Evolutionary conservation across 2,797 vertebrate species (phyloP), one percentile per base, ranked within the genome.

Genomic region (Xiphophorus birchmanni): DNA sequence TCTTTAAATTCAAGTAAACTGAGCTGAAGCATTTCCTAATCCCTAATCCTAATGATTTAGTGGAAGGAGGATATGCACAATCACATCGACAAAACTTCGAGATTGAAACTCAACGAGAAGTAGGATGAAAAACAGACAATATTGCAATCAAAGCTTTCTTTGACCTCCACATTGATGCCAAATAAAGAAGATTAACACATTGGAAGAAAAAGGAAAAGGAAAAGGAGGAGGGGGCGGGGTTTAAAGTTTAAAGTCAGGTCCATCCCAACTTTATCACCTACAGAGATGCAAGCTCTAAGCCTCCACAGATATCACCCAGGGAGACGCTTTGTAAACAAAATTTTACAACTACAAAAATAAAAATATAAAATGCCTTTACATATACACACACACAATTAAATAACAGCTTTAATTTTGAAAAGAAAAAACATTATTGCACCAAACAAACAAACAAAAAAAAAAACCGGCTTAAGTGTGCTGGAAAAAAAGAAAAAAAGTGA

Each of bases 351-450:
- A 95, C 96, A 96, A 56, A 75, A 56, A 75, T 75, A 54, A 79
- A 97, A 96, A 58, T 95, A 95, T 96, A 95, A 96, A 97, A 97
- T 95, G 96, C 96, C 90, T 94, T 92, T 90, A 90, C 84, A 90
- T 79, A 72, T 75, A 88, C 82, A 90, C 82, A 89, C 58, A 35
- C 74, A 82, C 95, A 97, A 96, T 97, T 97, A 97, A 97, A 98
- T 97, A 97, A 94, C 96, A 96, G 96, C 89, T 88, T 90, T 89
- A 83, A 87, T 90, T 84, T 58, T 60, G 90, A 88, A 86, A 86
- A 95, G 92, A 95, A 90, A 94, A 94, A 88, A 93, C 95, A 95
- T 96, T 99, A 99, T 98, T 99, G 98, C 97, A 98, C 97, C 96
- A 97, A 97, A 96, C 92, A 94, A 95, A 90, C 96, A 2, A 0